Conservation (phyloP, 1,140 invertebrate species). For the Caerostris extrusa region DNA sequence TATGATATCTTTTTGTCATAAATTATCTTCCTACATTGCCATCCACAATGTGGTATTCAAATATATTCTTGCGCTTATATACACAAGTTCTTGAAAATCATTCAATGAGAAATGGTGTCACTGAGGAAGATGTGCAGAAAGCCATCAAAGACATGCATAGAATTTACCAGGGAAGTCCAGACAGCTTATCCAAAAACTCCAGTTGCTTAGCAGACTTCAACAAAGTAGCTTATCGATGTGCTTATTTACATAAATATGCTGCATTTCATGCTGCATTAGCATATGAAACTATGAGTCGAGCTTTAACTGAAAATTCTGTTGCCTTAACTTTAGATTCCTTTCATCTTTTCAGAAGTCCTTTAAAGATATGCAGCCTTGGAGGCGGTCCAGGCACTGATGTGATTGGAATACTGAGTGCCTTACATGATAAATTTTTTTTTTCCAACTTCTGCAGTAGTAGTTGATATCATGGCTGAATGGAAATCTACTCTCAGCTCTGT, state of each 20-base stretch:
- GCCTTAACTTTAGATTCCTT: neutral
- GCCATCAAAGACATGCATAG: neutral
- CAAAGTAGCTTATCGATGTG: constrained; percentile 24
- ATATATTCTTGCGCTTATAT: neutral
- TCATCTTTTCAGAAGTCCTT: too few relatives aligned
- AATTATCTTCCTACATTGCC: too few relatives aligned
- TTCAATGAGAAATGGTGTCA: neutral
- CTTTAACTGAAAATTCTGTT: neutral
- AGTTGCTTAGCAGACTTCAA: neutral
- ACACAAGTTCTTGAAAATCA: neutral
- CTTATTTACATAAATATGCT: constrained; percentile 51
- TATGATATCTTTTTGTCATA: too few relatives aligned
- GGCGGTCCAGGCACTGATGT: constrained; percentile 56
- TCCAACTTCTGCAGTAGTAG: neutral
- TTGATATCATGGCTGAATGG: constrained; percentile 31
- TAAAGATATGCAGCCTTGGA: constrained; percentile 52
- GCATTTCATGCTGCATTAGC: constrained; percentile 17
- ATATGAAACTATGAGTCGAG: neutral
- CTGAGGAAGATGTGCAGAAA: neutral
- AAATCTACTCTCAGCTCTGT: neutral
- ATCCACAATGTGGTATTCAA: neutral
- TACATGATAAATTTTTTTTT: constrained; percentile 14
- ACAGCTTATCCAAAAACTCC: neutral
- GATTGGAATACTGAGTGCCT: neutral
- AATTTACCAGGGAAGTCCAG: neutral